Evolutionary conservation across 2,888 invertebrate species (phyloP), one percentile per base, ranked within the genome.

Genomic region (Cepaea hortensis): DNA sequence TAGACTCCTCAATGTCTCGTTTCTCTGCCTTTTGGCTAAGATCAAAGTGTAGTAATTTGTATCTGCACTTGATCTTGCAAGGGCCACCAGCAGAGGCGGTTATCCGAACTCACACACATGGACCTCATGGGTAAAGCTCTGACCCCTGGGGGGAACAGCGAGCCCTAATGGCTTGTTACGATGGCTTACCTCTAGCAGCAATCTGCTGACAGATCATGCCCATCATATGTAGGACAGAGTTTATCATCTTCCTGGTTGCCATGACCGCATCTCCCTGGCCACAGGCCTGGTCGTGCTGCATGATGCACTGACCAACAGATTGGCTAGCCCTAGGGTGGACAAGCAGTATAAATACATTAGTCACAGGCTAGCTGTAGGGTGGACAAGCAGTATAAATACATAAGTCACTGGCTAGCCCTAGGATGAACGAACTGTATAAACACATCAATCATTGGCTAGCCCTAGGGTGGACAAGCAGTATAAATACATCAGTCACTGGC

Each of bases 201-300:
- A 86, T 86, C 77, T 86, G 86, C 65, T 77, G 65, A 48, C 86
- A 86, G 77, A 83, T 65, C 86, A 86, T 77, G 35, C 82, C 77
- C 86, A 86, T 86, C 86, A 86, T 86, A 3, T 81, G 82, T 9
- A 86, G 62, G 23, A 86, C 77, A 55, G 86, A 86, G 82, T 48
- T 61, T 6, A 86, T 75, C 83, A 86, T 83, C 79, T 77, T 86
- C 23, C 83, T 82, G 3, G 86, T 77, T 7, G 73, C 68, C 55
- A 55, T 7, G 50, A 86, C 55, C 50, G 50, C 50, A 11, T 50
- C 76, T 5, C 76, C 76, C 35, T 79, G 46, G 2, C 85, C 85
- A 46, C 85, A 85, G 7, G 62, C 80, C 61, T 15, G 55, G 85
- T 85, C 85, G 35, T 46, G 81, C 73, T 73, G 79, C 61, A 73